Conservation (phyloP, 2,797 vertebrate species). For the Galagoides demidoff region DNA sequence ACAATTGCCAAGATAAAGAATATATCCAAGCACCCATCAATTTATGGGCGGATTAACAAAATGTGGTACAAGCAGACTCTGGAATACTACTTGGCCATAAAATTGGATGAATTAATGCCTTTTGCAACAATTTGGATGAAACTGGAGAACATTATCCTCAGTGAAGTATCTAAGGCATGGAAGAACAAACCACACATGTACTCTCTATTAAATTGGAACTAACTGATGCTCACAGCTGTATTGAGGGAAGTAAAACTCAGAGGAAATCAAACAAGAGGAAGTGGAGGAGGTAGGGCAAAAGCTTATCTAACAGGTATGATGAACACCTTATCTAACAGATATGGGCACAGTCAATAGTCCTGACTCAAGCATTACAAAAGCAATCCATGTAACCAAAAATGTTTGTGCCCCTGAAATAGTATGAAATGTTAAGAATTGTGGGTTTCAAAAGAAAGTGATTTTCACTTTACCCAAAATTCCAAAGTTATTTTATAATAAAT, state of each 20-base stretch:
- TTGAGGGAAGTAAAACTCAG: neutral
- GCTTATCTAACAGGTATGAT: neutral
- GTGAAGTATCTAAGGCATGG: too few relatives aligned
- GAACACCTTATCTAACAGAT: neutral
- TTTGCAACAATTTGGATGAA: too few relatives aligned
- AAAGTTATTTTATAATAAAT: neutral
- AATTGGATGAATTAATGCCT: too few relatives aligned
- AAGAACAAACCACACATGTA: too few relatives aligned
- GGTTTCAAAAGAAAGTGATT: neutral
- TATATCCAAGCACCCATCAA: too few relatives aligned
- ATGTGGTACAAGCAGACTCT: too few relatives aligned
- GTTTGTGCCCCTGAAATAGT: neutral
- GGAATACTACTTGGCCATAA: too few relatives aligned
- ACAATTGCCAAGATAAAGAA: too few relatives aligned
- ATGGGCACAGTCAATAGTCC: neutral
- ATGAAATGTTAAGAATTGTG: neutral
- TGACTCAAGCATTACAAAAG: neutral
- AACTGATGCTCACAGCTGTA: neutral
- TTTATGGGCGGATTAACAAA: too few relatives aligned
- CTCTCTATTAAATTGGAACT: too few relatives aligned
- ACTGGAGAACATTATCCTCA: too few relatives aligned
- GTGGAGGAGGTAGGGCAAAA: neutral
- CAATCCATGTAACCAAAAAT: neutral
- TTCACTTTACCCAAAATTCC: constrained; percentile 3
- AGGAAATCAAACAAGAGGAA: neutral